A percentile compares a stretch with the other conserved stretches of the same genome.
phyloP scores from a whole-genome alignment of 2,797 vertebrate species.

The Coregonus suidteri region DNA sequence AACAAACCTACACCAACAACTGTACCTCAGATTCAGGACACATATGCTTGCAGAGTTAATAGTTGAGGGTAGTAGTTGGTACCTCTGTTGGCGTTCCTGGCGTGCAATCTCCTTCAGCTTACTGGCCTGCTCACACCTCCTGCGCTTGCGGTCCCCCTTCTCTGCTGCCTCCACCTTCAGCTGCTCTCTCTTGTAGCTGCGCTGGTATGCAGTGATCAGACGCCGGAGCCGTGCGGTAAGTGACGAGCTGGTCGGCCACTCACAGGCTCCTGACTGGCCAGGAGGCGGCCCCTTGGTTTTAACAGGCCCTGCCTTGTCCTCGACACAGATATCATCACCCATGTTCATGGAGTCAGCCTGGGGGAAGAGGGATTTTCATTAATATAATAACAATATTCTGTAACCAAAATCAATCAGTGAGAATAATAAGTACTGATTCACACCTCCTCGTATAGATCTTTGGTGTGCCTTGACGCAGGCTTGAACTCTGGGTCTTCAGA shows the following conservation, averaged over 20 bases:
- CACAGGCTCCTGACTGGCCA: constrained; percentile 72
- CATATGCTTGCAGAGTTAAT: background rate
- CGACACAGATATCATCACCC: constrained; percentile 90
- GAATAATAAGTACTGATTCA: background rate
- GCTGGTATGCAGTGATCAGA: constrained; percentile 92
- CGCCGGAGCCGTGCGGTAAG: constrained; percentile 88
- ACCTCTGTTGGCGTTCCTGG: constrained; percentile 92
- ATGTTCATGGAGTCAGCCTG: constrained; percentile 84
- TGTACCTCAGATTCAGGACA: background rate
- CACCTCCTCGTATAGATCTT: constrained; percentile 89
- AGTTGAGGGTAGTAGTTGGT: background rate
- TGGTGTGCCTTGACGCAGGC: constrained; percentile 79
- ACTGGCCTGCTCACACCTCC: constrained; percentile 89
- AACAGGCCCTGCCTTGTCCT: constrained; percentile 80
- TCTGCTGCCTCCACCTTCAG: constrained; percentile 91
- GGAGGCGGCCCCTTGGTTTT: constrained; percentile 45
- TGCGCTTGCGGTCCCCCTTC: constrained; percentile 86
- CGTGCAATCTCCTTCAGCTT: constrained; percentile 93
- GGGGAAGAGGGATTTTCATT: background rate
- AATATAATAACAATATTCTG: background rate
- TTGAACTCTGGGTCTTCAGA: constrained; percentile 92
- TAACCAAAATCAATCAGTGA: background rate
- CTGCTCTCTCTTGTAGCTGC: constrained; percentile 91
- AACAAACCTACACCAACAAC: background rate
- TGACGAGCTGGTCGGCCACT: constrained; percentile 88